Evolutionary conservation across 2,797 vertebrate species (phyloP).

Genomic region (Coregonus sp.): DNA sequence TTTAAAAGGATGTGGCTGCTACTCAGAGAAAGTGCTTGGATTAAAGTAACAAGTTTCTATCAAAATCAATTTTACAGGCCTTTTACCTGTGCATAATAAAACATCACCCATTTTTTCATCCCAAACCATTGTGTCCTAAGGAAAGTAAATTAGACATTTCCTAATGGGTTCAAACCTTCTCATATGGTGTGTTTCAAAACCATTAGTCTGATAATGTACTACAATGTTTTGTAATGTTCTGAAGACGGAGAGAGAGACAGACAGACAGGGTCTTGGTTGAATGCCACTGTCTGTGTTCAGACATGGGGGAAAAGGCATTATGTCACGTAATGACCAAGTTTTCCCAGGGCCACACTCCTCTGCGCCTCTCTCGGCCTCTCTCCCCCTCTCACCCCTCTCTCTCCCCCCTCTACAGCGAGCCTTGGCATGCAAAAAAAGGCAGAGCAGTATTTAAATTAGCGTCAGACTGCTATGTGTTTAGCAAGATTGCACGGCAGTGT

Average conservation of each 20-base stretch:
- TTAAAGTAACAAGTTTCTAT: not conserved
- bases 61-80: not conserved
- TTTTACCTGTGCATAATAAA: not conserved
- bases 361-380: not conserved
- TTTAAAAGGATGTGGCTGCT: constrained; percentile 2
- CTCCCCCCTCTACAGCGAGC: not conserved
- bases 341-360: not conserved
- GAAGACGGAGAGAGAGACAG: not conserved
- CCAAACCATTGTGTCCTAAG: not conserved
- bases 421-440: not conserved
- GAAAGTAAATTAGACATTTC: not conserved
- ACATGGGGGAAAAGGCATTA: not conserved
- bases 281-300: not conserved
- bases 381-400: not conserved
- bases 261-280: not conserved
- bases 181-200: not conserved
- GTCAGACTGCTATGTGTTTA: constrained; percentile 1
- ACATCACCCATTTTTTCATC: not conserved
- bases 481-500: not conserved
- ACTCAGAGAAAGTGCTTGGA: not conserved
- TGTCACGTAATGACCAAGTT: not conserved
- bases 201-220: not conserved
- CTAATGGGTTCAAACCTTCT: not conserved
- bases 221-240: not conserved
- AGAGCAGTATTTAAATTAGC: not conserved